Conservation (phyloP, 2,797 vertebrate genomes). For the Dipus sagitta region DNA sequence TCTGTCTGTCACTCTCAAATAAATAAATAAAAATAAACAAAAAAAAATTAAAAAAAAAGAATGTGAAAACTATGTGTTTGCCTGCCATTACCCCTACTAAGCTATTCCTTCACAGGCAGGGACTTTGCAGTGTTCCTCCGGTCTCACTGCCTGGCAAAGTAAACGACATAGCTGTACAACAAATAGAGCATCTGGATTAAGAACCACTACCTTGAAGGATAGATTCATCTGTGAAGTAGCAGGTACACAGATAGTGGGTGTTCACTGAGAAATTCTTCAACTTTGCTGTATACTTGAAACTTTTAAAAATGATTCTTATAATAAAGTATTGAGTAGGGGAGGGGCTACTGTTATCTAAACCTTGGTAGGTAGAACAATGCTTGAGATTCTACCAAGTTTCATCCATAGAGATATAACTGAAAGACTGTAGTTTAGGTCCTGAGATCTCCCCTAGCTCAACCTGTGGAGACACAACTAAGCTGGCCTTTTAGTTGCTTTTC, state of each 20-base stretch:
- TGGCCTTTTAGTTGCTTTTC: not conserved
- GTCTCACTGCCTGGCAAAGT: not conserved
- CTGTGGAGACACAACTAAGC: not conserved
- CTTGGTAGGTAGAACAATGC: conserved; percentile 29
- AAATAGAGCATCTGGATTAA: conserved; percentile 4
- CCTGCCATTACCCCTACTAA: not conserved
- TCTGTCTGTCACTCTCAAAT: too few species aligned
- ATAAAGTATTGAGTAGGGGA: conserved; percentile 11
- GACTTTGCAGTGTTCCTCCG: not conserved
- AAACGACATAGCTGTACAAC: conserved; percentile 23
- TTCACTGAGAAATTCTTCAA: conserved; percentile 35
- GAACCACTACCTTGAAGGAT: not conserved
- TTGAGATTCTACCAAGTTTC: conserved; percentile 53
- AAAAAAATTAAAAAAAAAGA: too few species aligned
- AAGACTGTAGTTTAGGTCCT: conserved; percentile 34
- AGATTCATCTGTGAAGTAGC: not conserved
- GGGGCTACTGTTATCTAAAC: not conserved
- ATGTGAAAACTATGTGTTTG: conserved; percentile 9
- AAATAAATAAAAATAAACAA: too few species aligned
- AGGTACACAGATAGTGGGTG: not conserved
- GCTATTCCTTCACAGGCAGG: not conserved
- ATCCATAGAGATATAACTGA: not conserved
- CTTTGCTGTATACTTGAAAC: conserved; percentile 37
- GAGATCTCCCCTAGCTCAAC: not conserved
- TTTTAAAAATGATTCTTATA: conserved; percentile 49